phyloP scores from a whole-genome alignment of 1,140 invertebrate genomes.

The Archivesica marissinica region DNA sequence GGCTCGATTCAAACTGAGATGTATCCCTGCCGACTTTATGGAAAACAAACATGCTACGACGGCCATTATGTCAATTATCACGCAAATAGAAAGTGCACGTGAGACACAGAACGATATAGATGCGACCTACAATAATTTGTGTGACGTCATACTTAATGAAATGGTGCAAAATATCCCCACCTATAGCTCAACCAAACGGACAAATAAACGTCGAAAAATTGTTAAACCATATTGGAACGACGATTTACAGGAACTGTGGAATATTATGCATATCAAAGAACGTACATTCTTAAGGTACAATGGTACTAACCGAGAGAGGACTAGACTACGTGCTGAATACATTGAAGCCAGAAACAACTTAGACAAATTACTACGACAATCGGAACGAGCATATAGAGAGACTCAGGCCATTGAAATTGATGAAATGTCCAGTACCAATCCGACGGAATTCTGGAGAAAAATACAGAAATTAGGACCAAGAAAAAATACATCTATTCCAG shows the following conservation, averaged over 20 bases:
- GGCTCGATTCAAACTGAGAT: no score
- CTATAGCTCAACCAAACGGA: background rate
- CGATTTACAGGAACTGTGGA: background rate
- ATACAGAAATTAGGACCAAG: no score
- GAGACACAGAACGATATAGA: no score
- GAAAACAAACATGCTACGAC: no score
- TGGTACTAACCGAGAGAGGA: background rate
- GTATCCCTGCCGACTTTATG: no score
- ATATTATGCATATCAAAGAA: background rate
- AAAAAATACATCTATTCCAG: slow-evolving; percentile 1
- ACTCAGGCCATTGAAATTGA: slow-evolving; percentile 8
- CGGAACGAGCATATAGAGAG: background rate
- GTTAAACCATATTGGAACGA: background rate
- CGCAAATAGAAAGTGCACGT: no score
- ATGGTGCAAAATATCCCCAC: no score
- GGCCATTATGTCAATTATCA: no score
- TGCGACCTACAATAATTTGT: no score
- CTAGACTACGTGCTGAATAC: background rate
- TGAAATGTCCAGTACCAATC: slow-evolving; percentile 3
- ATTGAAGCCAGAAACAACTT: slow-evolving; percentile 10
- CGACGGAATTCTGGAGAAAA: slow-evolving; percentile 3
- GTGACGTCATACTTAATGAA: no score
- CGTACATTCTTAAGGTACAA: background rate
- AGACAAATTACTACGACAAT: slow-evolving; percentile 21
- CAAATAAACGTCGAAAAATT: background rate